Conservation (phyloP, 2,797 vertebrate species). For the Melanotaenia maccullochi region DNA sequence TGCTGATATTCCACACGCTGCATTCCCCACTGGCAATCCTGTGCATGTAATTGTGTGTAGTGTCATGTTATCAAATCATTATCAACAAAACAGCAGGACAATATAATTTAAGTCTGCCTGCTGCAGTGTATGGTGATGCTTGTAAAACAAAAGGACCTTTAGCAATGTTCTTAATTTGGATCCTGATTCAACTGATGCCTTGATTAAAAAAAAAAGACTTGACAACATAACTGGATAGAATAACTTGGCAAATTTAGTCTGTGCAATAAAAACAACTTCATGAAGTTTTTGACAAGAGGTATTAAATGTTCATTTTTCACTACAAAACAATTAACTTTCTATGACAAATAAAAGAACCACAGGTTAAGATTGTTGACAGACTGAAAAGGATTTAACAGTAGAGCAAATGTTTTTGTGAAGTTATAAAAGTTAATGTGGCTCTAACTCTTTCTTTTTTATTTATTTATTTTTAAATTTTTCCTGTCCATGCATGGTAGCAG, state of each 20-base stretch:
- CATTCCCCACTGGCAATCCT: conserved; percentile 60
- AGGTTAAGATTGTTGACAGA: too few relatives aligned
- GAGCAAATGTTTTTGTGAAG: neutral
- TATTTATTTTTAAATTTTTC: too few relatives aligned
- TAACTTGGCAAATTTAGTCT: neutral
- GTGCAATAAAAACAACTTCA: too few relatives aligned
- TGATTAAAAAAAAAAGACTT: conserved; percentile 17
- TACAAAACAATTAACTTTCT: neutral
- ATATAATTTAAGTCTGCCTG: conserved; percentile 25
- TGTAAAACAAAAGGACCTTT: conserved; percentile 31
- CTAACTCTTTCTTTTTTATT: too few relatives aligned
- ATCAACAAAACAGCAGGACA: conserved; percentile 45
- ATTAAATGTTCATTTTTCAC: neutral
- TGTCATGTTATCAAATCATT: conserved; percentile 67
- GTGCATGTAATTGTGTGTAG: conserved; percentile 61
- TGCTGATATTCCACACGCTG: conserved; percentile 69
- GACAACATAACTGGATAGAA: conserved; percentile 23
- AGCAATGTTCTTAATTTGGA: conserved; percentile 38
- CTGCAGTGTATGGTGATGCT: neutral
- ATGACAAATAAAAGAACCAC: neutral
- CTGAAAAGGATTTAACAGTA: neutral
- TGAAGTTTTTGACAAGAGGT: too few relatives aligned
- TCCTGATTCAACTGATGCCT: conserved; percentile 18
- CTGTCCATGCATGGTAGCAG: too few relatives aligned
- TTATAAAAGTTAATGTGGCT: neutral